Evolutionary conservation across 2,888 invertebrate species (phyloP).

Genomic region (Sclerodermus sp.): DNA sequence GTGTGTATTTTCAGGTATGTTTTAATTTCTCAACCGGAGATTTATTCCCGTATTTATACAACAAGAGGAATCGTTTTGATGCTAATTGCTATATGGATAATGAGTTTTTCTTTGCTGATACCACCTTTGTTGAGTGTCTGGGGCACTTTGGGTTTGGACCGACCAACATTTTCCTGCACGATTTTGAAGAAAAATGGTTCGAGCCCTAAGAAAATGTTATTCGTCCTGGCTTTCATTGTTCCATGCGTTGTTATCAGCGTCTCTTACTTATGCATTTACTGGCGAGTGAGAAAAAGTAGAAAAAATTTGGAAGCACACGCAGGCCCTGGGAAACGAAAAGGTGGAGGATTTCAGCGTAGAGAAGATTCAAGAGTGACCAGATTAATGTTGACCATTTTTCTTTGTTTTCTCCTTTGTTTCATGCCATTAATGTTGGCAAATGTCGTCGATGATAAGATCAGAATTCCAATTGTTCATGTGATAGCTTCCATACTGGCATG

Average conservation of each 20-base stretch:
- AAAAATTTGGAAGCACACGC: constrained; percentile 73
- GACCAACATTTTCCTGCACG: constrained; percentile 84
- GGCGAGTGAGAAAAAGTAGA: constrained; percentile 75
- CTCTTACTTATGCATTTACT: constrained; percentile 85
- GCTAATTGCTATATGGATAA: constrained; percentile 77
- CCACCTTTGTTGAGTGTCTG: constrained; percentile 81
- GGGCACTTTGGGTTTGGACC: constrained; percentile 81
- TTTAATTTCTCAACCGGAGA: constrained; percentile 78
- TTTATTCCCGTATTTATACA: constrained; percentile 79
- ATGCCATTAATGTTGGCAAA: constrained; percentile 87
- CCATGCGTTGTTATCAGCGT: constrained; percentile 84
- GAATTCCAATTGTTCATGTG: constrained; percentile 76
- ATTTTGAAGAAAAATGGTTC: constrained; percentile 75
- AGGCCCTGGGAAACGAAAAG: constrained; percentile 62
- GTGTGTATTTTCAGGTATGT: constrained; percentile 69
- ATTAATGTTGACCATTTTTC: constrained; percentile 85
- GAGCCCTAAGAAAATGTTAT: constrained; percentile 83
- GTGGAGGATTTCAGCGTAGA: constrained; percentile 58
- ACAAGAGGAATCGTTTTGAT: constrained; percentile 74
- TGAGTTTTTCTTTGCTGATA: constrained; percentile 65
- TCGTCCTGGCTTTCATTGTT: constrained; percentile 79
- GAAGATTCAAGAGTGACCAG: constrained; percentile 82
- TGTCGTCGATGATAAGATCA: constrained; percentile 78
- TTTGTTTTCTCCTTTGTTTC: constrained; percentile 84
- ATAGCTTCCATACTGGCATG: constrained; percentile 84